phyloP scores from a whole-genome alignment of 2,113 vertebrate species.

The Aspidoscelis tigris region DNA sequence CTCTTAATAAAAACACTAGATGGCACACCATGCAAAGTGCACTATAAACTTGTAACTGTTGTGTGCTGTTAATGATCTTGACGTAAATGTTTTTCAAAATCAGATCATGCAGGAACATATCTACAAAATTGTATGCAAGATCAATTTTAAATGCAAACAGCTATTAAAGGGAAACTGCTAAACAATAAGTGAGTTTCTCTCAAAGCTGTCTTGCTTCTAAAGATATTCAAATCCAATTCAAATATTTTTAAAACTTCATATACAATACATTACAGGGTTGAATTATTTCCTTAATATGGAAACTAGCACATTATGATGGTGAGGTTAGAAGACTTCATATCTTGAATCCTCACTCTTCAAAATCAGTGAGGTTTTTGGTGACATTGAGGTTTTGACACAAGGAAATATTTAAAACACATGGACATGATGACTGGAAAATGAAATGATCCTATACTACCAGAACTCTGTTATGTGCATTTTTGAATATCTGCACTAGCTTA shows the following conservation, averaged over 20 bases:
- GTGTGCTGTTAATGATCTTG: no score
- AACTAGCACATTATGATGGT: neutral
- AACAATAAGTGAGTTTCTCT: neutral
- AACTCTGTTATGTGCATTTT: neutral
- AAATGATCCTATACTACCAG: neutral
- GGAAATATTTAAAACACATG: neutral
- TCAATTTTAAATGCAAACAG: neutral
- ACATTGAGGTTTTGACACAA: neutral
- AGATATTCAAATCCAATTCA: neutral
- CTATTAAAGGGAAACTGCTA: neutral
- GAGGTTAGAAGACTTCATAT: neutral
- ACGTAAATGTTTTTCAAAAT: no score
- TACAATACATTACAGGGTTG: neutral
- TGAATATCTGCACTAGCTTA: neutral
- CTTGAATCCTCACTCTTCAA: neutral
- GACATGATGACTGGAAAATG: neutral
- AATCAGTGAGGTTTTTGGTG: neutral
- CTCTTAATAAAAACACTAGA: neutral
- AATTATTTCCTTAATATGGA: neutral
- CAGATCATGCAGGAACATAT: no score
- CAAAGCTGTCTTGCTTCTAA: neutral
- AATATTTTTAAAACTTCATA: neutral
- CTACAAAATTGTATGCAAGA: neutral
- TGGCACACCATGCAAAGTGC: conserved; percentile 9
- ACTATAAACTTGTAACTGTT: neutral